phyloP scores from a whole-genome alignment of 2,113 vertebrate species.

The Brachionichthys hirsutus region DNA sequence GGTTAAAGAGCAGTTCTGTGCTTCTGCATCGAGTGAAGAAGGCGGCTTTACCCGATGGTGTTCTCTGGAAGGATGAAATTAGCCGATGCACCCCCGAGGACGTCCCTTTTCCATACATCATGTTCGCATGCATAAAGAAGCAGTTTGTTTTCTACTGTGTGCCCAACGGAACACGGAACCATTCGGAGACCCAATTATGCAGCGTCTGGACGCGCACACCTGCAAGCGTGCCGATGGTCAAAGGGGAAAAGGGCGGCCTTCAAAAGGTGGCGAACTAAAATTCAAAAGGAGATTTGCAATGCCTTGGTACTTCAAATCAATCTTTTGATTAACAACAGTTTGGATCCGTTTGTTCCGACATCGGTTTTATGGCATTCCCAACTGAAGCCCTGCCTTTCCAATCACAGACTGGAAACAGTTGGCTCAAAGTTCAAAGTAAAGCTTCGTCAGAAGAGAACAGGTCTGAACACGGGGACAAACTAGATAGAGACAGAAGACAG shows the following conservation, averaged over 20 bases:
- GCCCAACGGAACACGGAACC: neutral
- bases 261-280: neutral
- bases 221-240: conserved; percentile 10
- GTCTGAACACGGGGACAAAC: conserved; percentile 60
- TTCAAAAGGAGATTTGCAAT: neutral
- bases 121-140: conserved; percentile 7
- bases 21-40: conserved; percentile 23
- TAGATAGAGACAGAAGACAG: conserved; percentile 6
- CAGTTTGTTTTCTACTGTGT: neutral
- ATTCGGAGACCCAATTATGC: conserved; percentile 16
- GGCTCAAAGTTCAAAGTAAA: conserved; percentile 65
- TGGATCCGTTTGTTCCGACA: conserved; percentile 19
- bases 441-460: conserved; percentile 51
- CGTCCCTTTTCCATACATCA: conserved; percentile 23
- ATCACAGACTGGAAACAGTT: conserved; percentile 34
- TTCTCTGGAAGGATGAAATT: conserved; percentile 34
- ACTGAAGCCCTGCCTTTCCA: conserved; percentile 15
- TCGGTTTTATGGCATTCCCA: neutral
- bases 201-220: conserved; percentile 13
- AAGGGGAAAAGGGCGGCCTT: neutral
- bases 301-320: neutral
- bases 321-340: conserved; percentile 11
- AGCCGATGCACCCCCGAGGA: conserved; percentile 53
- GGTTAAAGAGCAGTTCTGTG: conserved; percentile 12
- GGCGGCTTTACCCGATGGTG: neutral